These are phyloP conservation scores for Microctenopoma stevenorrisi DNA, from an alignment of 2,797 vertebrate species.

Conservation along the genomic window DNA sequence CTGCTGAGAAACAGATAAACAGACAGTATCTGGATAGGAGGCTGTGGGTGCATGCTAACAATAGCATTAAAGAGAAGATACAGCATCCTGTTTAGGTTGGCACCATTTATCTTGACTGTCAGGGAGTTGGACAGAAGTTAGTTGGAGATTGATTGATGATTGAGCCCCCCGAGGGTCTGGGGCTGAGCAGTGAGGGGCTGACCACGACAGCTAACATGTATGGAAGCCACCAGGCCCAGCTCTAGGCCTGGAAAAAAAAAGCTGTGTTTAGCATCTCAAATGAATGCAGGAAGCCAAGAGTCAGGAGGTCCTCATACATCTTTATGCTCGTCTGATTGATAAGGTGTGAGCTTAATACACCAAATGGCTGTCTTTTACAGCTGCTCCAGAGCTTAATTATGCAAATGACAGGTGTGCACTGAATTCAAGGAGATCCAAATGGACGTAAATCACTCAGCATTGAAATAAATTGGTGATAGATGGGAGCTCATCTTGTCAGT, in stretches of 20 bases:
- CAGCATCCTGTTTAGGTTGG: constrained; percentile 68
- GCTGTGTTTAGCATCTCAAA: constrained; percentile 81
- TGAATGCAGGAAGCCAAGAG: constrained; percentile 63
- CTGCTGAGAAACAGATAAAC: constrained; percentile 48
- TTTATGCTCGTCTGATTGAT: constrained; percentile 77
- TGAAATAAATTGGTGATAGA: constrained; percentile 80
- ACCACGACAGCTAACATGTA: constrained; percentile 61
- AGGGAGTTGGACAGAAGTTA: constrained; percentile 82
- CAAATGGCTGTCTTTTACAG: constrained; percentile 73
- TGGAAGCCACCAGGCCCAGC: constrained; percentile 53
- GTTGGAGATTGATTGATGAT: constrained; percentile 85
- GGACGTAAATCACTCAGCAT: constrained; percentile 73
- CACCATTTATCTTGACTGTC: constrained; percentile 82
- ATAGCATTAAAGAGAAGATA: constrained; percentile 70
- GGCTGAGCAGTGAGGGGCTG: constrained; percentile 50
- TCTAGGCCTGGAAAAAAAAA: constrained; percentile 39
- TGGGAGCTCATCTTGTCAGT: constrained; percentile 61
- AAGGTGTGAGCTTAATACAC: constrained; percentile 76
- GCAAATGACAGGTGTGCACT: constrained; percentile 73
- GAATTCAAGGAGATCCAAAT: constrained; percentile 68
- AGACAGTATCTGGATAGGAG: constrained; percentile 25
- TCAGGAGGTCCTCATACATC: constrained; percentile 66
- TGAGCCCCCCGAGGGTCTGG: constrained; percentile 50
- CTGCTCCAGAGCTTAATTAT: constrained; percentile 80
- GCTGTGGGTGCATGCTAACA: constrained; percentile 71